Conservation (phyloP, 2,888 invertebrate species). For the Mystacides longicornis region DNA sequence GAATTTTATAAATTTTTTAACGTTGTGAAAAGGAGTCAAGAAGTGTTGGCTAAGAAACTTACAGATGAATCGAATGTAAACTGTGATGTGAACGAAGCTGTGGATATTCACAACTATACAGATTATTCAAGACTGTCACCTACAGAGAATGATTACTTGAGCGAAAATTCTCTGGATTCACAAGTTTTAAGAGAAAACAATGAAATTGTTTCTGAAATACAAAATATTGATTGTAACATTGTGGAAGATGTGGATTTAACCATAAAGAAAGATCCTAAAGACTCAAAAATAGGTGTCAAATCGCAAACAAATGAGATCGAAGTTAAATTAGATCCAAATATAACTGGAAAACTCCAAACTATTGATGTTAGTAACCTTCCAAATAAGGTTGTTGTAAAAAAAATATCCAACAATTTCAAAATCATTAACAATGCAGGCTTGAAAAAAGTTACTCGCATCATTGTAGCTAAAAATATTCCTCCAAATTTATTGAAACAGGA, state of each 20-base stretch:
- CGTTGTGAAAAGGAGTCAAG: not conserved
- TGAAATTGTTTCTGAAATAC: not conserved
- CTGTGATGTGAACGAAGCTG: not conserved
- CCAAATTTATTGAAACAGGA: not conserved
- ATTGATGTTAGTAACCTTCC: not conserved
- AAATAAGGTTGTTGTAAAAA: not conserved
- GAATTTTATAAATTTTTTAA: not conserved
- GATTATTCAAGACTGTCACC: too few relatives aligned
- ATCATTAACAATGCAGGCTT: not conserved
- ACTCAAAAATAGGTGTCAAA: not conserved
- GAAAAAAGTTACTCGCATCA: not conserved
- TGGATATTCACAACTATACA: not conserved
- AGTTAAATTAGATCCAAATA: not conserved
- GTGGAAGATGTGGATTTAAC: not conserved
- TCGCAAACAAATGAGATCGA: not conserved
- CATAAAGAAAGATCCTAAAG: not conserved
- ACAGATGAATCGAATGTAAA: not conserved
- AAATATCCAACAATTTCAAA: not conserved
- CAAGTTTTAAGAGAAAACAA: not conserved
- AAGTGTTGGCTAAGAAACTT: not conserved
- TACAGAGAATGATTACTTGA: not conserved
- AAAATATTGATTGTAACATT: not conserved
- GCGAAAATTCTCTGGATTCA: not conserved
- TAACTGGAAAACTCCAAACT: not conserved
- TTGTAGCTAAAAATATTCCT: not conserved